Evolutionary conservation across 2,888 invertebrate genomes (phyloP), one percentile per base, ranked within the genome.

Genomic region (Penaeus monodon): DNA sequence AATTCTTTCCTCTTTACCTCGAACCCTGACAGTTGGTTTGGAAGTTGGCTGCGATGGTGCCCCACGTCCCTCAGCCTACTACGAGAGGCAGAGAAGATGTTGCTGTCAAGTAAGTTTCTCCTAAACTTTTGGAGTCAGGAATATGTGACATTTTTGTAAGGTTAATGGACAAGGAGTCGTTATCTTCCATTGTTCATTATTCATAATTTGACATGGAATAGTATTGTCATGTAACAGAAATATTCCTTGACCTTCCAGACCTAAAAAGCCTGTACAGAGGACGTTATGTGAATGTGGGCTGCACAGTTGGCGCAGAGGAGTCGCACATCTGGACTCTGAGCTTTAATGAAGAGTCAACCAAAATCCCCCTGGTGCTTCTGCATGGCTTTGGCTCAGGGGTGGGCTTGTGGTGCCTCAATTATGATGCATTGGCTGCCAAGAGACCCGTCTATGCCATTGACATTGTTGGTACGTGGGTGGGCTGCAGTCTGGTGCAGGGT

Each of bases 371-470:
- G 65, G 96, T 99, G 63, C 92, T 99, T 91, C 93, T 99, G 27
- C 99, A 99, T 92, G 99, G 99, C 0, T 94, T 99, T 92, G 99
- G 97, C 20, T 96, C 98, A 0, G 99, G 99, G 1, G 95, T 98
- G 38, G 99, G 97, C 1, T 93, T 99, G 78, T 99, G 99, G 98
- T 96, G 97, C 90, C 94, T 97, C 91, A 99, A 99, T 93, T 93
- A 98, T 24, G 98, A 98, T 92, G 93, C 95, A 0, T 93, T 99
- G 17, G 95, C 97, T 0, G 93, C 94, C 38, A 93, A 94, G 4
- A 94, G 98, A 85, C 97, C 98, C 0, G 96, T 99, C 0, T 97
- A 98, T 93, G 97, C 98, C 0, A 95, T 99, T 91, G 98, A 99
- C 92, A 92, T 97, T 79, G 92, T 97, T 85, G 95, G 95, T 95